Evolutionary conservation across 2,113 vertebrate genomes (phyloP).

Genomic region (Megaceryle maxima): DNA sequence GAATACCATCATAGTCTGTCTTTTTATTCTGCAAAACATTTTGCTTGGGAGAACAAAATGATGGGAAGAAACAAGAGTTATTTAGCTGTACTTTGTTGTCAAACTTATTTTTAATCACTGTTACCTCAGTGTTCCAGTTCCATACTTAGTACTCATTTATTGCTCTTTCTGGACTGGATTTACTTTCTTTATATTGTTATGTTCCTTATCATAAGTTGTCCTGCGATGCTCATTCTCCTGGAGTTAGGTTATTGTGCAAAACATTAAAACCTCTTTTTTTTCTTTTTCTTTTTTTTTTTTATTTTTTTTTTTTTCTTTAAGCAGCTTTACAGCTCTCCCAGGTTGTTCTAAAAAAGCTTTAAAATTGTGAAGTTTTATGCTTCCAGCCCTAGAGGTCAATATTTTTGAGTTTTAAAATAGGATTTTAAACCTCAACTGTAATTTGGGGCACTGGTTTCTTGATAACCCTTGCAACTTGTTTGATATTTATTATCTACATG

Average conservation of each 20-base stretch:
- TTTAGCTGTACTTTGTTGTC: background rate
- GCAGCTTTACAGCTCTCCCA: background rate
- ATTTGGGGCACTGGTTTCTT: background rate
- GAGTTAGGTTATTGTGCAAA: background rate
- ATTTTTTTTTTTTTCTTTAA: background rate
- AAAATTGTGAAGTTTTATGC: background rate
- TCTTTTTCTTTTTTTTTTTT: no score
- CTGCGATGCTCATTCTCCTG: background rate
- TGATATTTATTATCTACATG: background rate
- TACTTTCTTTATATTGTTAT: background rate
- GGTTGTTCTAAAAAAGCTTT: background rate
- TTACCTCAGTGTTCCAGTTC: background rate
- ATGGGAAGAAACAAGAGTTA: background rate
- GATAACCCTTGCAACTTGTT: background rate
- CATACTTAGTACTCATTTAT: background rate
- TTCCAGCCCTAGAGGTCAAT: background rate
- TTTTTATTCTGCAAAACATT: background rate
- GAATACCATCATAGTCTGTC: background rate
- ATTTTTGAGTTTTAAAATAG: background rate
- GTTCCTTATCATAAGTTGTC: background rate
- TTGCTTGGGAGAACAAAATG: background rate
- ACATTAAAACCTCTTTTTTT: background rate
- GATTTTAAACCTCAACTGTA: background rate
- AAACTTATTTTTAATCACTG: background rate
- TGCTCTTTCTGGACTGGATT: background rate